Evolutionary conservation across 30 jellyfish, hydroid and myxozoan species (phyloP), one percentile per base, ranked within the genome.

Genomic region (Hydractinia echinata): DNA sequence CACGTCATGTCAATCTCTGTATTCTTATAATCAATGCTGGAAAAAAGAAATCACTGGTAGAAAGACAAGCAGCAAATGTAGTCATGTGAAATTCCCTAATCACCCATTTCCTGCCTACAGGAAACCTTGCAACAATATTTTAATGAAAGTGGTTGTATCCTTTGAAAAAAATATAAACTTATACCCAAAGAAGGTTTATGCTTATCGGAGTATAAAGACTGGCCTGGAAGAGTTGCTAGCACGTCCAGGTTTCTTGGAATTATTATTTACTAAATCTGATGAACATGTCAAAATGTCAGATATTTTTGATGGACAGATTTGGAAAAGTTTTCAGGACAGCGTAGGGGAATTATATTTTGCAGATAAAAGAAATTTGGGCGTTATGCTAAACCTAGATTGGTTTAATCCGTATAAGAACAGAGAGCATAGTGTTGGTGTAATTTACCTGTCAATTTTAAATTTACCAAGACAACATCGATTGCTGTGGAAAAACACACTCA

Each of bases 371-470:
- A 77, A 77, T 21, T 5, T 77, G n/a, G 81, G 85, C 48, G 60
- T 77, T 55, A 51, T 77, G 80, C 10, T 77, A n/a, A 77, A 77
- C 48, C 13, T 77, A 19, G 85, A 77, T 60, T 77, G 85, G 85
- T 77, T 77, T 21, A 77, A 53, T 56, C 85, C 85, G 5, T 77
- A 51, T 61, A 61, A 77, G 54, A 60, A 77, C 54, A 16, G 76
- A 8, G 66, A 56, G 72, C 58, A 77, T 55, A 53, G 76, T 10
- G 55, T 77, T 54, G 81, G 85, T 13, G 85, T 77, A 21, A 79
- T 66, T 64, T 64, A 64, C 74, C 19, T 64, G 74, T n/a, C 74
- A 7, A 64, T 64, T n/a, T 44, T 13, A 64, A 64, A 64, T 64
- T 64, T 7, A 64, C 74, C 18, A 30, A 30, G 44, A 30, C 44